A percentile compares a stretch with the other conserved stretches of the same genome.
phyloP scores from a whole-genome alignment of 2,113 vertebrate genomes.

The Cyphomyrus discorhynchus region DNA sequence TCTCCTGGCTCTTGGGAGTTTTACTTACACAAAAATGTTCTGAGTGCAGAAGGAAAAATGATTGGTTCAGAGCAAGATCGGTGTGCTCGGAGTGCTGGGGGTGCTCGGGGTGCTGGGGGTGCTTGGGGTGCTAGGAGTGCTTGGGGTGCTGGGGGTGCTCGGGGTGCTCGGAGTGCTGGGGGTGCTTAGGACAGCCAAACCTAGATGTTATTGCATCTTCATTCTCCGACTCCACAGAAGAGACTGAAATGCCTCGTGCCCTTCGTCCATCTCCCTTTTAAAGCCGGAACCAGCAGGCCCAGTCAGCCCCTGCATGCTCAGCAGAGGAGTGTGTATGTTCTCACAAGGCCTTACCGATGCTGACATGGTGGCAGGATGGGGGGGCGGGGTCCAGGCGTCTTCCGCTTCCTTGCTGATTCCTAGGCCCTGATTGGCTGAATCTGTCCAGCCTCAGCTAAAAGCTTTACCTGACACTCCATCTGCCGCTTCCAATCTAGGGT shows the following conservation, averaged over 20 bases:
- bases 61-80: not conserved
- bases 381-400: not conserved
- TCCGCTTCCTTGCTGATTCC: not conserved
- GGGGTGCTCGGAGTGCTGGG: not conserved
- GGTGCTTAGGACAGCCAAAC: not conserved
- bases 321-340: not conserved
- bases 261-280: not conserved
- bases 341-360: not conserved
- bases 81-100: not conserved
- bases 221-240: not conserved
- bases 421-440: not conserved
- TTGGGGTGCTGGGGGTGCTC: fast-evolving
- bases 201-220: not conserved
- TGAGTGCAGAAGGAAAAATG: too few relatives aligned
- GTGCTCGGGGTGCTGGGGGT: too few relatives aligned
- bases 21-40: too few relatives aligned
- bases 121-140: fast-evolving
- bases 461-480: not conserved
- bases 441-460: not conserved
- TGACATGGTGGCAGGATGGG: not conserved
- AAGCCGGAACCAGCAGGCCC: not conserved
- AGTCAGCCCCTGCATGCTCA: not conserved
- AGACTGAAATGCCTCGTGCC: not conserved
- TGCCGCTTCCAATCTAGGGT: not conserved
- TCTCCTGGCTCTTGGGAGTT: too few relatives aligned